Base-by-base conservation (phyloP, 2,113 vertebrate genomes). In the Macheiramphus alcinus region DNA sequence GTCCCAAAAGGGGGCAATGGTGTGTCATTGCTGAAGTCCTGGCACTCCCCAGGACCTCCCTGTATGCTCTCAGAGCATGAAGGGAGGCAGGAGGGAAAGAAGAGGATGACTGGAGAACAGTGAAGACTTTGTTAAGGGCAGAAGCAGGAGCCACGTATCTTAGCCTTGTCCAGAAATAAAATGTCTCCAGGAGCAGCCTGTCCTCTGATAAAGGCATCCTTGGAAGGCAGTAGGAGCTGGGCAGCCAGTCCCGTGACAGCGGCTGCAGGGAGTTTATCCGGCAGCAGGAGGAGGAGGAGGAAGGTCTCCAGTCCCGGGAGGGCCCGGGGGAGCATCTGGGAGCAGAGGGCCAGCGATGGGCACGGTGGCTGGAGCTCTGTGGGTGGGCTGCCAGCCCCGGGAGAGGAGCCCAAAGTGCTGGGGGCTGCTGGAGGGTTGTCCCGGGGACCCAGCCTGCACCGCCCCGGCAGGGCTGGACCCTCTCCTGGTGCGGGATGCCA, bases 1-100 rank as follows among this genome's bases (percentile, higher is more conserved):
- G 25, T 6, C 65, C 7, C 71, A 32, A 21, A 42, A 13, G 5
- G 11, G 36, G 36, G 45, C 29, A 59, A 11, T 13, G 40, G 29
- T 10, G 8, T 40, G 38, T 5, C 67, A 25, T 3, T 43, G 55
- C 32, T 45, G 70, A 59, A 53, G 23, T 23, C 18, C n/a, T 38
- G 65, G n/a, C 5, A 10, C n/a, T 71, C 61, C 42, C n/a, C 22
- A 12, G 48, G 23, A 23, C 4, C 1, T 6, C 83, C n/a, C n/a
- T 20, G 40, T 19, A 11, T 0, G 1, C 7, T 9, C 32, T 62
- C 29, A 16, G 58, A 50, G 43, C 25, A 31, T 0, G 4, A 48
- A 27, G 66, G 11, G 53, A n/a, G 32, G 53, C 38, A 45, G n/a
- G 53, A 74, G n/a, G 75, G 20, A 34, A 58, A 16, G 6, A 32